These are phyloP conservation scores for Chiloscyllium plagiosum DNA, from an alignment of 2,113 vertebrate species.

Conservation along the genomic window DNA sequence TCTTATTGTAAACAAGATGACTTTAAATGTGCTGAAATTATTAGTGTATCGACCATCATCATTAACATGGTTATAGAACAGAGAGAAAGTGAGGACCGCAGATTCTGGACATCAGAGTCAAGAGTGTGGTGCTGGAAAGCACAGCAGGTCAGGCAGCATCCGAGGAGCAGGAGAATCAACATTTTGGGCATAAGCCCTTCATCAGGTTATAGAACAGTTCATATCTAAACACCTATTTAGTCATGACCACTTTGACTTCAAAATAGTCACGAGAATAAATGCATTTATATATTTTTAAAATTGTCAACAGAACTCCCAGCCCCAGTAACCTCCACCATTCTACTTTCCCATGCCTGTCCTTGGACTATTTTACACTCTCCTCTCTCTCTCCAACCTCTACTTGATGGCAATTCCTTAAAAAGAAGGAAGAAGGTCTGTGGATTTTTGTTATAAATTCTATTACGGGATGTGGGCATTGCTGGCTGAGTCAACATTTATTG, in stretches of 20 bases:
- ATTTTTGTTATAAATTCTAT: too few relatives aligned
- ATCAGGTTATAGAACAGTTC: neutral
- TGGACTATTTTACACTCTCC: neutral
- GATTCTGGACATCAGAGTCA: too few relatives aligned
- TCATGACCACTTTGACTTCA: neutral
- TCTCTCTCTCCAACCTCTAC: neutral
- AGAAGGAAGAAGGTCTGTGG: neutral
- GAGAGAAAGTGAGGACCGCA: too few relatives aligned
- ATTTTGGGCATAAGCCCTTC: too few relatives aligned
- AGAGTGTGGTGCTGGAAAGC: too few relatives aligned
- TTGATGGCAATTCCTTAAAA: neutral
- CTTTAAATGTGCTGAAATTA: neutral
- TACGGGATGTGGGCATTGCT: too few relatives aligned
- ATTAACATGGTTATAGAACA: neutral
- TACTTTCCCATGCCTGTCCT: neutral
- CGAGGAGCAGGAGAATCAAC: too few relatives aligned
- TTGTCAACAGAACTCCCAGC: neutral
- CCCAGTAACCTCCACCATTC: neutral
- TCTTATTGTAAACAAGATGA: neutral
- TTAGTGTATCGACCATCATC: neutral
- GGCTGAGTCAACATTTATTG: too few relatives aligned
- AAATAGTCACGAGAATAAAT: neutral
- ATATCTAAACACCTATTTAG: neutral
- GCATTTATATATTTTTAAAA: neutral
- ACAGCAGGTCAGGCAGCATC: too few relatives aligned